Percentiles rank a stretch among this genome's conserved stretches.
phyloP scores from a whole-genome alignment of 2,797 vertebrate species.

The Ptychadena robeensis region DNA sequence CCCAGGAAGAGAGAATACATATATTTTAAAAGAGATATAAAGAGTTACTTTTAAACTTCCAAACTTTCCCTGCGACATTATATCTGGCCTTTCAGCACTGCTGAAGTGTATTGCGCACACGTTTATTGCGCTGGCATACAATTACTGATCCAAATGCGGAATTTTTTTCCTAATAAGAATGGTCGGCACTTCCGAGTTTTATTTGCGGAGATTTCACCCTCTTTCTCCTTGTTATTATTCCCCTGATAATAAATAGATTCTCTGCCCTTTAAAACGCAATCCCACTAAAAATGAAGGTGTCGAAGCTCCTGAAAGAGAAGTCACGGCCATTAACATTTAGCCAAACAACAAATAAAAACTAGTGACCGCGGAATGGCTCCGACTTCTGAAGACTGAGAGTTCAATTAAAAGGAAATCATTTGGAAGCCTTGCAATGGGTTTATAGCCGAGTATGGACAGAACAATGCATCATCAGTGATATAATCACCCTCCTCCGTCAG shows the following conservation, averaged over 20 bases:
- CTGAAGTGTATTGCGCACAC: no score
- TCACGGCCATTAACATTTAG: conserved; percentile 53
- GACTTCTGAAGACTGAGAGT: conserved; percentile 15
- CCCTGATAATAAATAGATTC: conserved; percentile 41
- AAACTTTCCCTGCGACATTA: no score
- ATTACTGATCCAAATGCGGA: background rate
- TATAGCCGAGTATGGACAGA: background rate
- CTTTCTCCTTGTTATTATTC: conserved; percentile 25
- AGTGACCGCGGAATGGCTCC: conserved; percentile 26
- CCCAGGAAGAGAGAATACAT: no score
- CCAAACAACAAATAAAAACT: conserved; percentile 53
- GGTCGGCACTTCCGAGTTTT: background rate
- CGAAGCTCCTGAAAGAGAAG: conserved; percentile 21
- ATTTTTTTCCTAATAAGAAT: background rate
- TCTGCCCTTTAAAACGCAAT: conserved; percentile 53
- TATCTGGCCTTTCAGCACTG: no score
- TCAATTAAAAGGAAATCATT: conserved; percentile 17
- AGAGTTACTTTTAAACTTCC: no score
- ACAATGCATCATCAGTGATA: background rate
- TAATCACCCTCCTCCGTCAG: background rate
- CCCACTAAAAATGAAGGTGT: conserved; percentile 24
- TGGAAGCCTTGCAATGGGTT: background rate
- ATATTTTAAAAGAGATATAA: no score
- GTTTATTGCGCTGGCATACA: no score
- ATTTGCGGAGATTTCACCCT: background rate